Evolutionary conservation across 2,797 vertebrate species (phyloP).

Genomic region (Saxicola maurus): DNA sequence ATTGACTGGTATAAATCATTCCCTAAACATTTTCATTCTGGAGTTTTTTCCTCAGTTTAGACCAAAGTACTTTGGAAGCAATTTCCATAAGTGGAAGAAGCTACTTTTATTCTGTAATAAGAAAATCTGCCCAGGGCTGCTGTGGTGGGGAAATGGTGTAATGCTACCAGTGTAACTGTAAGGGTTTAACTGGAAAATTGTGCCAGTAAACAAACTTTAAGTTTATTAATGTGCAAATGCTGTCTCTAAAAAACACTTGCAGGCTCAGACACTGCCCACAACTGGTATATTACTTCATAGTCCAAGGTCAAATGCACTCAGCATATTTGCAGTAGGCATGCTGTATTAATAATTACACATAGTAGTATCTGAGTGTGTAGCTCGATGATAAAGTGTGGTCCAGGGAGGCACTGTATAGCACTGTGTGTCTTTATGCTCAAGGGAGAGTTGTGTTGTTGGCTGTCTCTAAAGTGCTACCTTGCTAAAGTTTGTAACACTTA

Average conservation of each 20-base stretch:
- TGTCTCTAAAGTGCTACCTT: neutral
- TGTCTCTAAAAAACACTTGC: neutral
- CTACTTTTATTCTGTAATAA: neutral
- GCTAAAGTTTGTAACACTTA: neutral
- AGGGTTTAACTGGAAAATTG: constrained; percentile 24
- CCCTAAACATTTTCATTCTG: neutral
- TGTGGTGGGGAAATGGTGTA: neutral
- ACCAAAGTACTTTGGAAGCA: neutral
- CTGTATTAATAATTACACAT: constrained; percentile 3
- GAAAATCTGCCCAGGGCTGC: neutral
- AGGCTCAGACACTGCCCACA: neutral
- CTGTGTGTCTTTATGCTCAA: neutral
- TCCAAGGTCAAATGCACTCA: constrained; percentile 33
- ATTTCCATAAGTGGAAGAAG: constrained; percentile 11
- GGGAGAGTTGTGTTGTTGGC: neutral
- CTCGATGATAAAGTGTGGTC: neutral
- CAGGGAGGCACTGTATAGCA: neutral
- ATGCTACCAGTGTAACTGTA: neutral
- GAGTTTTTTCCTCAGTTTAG: neutral
- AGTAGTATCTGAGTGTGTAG: neutral
- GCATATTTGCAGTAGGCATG: neutral
- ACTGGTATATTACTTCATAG: neutral
- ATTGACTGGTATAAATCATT: neutral
- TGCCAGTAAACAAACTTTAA: neutral
- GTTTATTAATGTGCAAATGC: neutral